Base-by-base conservation (phyloP, 2,797 vertebrate genomes). In the Cyclopterus lumpus region DNA sequence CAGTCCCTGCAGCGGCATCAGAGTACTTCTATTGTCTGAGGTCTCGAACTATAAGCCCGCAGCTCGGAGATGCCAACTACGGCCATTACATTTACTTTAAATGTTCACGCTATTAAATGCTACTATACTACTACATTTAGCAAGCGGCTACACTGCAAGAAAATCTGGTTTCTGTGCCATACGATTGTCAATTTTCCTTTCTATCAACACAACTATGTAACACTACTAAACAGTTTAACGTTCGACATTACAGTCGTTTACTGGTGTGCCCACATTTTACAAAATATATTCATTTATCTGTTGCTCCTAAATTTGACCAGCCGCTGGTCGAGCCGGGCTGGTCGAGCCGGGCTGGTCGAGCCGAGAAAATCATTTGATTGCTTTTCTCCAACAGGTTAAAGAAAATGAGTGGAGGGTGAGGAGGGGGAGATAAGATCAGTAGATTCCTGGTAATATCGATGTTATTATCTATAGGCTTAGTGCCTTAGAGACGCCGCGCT, bases 391-490 rank as follows among this genome's bases (percentile, higher is more conserved):
- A 69, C 58, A 82, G 65, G 79, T 85, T 80, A 51, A 87, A 87
- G 65, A 80, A 20, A 66, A 83, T 46, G 42, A 68, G 60, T 2
- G 14, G 26, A 40, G 32, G 46, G 64, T 57, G 38, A 49, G 59
- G 54, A 42, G 57, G 59, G 51, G 57, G 62, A 53, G 86, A 82
- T 89, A 85, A 89, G 75, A 77, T 53, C 48, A 36, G 46, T 2
- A 71, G 69, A 84, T 81, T 88, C 64, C 49, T 75, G 65, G 38
- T 71, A 77, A 84, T 82, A 90, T 88, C 71, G 34, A 0, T 53
- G 48, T 64, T 69, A 85, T 88, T 71, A 88, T 84, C 78, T 82
- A 34, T 7, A 65, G 74, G 73, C 84, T 90, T 86, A 89, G 38
- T n/a, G 46, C 53, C n/a, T n/a, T 20, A 1, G 34, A 63, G 44